Conservation (phyloP, 2,797 vertebrate species). For the Centropyge bicolor region DNA sequence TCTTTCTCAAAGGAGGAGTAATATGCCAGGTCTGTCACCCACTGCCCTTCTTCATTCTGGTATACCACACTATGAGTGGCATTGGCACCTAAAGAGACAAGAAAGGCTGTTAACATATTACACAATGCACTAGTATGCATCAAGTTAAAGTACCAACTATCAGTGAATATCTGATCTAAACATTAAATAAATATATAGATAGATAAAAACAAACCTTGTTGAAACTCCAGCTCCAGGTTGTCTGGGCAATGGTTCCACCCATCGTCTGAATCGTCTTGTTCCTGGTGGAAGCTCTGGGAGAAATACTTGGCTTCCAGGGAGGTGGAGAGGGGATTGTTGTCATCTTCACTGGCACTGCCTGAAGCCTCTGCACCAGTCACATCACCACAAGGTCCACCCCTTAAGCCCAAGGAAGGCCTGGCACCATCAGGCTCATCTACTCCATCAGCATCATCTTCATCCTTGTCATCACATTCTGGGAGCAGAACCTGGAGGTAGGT, state of each 20-base stretch:
- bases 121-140: neutral
- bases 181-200: too few species aligned
- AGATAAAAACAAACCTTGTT: conserved; percentile 72
- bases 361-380: conserved; percentile 57
- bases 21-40: conserved; percentile 98
- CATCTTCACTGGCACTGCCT: conserved; percentile 60
- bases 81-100: conserved; percentile 66
- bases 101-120: neutral
- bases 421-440: conserved; percentile 71
- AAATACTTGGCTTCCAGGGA: conserved; percentile 87
- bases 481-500: conserved; percentile 57
- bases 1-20: conserved; percentile 94
- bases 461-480: conserved; percentile 49
- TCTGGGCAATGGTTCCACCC: conserved; percentile 79
- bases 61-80: conserved; percentile 88
- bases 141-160: neutral
- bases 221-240: conserved; percentile 72
- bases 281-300: conserved; percentile 83
- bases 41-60: conserved; percentile 96
- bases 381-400: conserved; percentile 75
- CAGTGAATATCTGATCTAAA: neutral
- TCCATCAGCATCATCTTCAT: conserved; percentile 28
- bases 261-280: conserved; percentile 77
- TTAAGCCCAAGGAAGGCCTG: conserved; percentile 56
- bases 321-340: conserved; percentile 63